Conservation (phyloP, 2,888 invertebrate species). For the Chloromyia formosa region DNA sequence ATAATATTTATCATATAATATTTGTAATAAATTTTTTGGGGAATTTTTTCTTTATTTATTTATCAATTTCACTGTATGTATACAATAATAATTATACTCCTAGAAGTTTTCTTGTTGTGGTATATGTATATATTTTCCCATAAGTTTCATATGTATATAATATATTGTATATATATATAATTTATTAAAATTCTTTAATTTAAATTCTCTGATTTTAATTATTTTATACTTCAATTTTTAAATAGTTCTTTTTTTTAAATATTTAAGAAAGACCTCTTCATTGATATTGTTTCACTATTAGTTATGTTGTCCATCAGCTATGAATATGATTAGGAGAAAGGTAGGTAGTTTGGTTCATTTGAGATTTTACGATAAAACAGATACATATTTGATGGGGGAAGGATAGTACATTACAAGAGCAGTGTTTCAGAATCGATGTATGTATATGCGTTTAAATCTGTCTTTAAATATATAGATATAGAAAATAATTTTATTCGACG, state of each 20-base stretch:
- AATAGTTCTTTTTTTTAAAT: not conserved
- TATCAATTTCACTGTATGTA: constrained; percentile 13
- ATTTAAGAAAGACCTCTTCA: constrained; percentile 12
- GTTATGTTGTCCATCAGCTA: constrained; percentile 4
- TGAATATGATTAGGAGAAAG: constrained; percentile 36
- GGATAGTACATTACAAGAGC: not conserved
- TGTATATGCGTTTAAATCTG: not conserved
- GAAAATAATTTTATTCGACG: too few species aligned
- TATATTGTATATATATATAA: not conserved
- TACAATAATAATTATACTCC: constrained; percentile 27
- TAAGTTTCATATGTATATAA: constrained; percentile 1
- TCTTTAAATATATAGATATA: not conserved
- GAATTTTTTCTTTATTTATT: too few species aligned
- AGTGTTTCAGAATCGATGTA: constrained; percentile 16
- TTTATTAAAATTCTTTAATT: constrained; percentile 14
- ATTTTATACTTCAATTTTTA: not conserved
- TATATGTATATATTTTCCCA: constrained; percentile 28
- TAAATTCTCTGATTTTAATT: not conserved
- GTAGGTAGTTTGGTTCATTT: constrained; percentile 29
- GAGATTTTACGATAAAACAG: not conserved
- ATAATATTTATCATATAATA: constrained; percentile 29
- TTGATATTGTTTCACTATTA: constrained; percentile 1
- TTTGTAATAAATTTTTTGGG: not conserved
- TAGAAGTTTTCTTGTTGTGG: constrained; percentile 28
- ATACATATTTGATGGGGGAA: not conserved